phyloP scores from a whole-genome alignment of 1,140 invertebrate species.

The Parapsyche elsis region DNA sequence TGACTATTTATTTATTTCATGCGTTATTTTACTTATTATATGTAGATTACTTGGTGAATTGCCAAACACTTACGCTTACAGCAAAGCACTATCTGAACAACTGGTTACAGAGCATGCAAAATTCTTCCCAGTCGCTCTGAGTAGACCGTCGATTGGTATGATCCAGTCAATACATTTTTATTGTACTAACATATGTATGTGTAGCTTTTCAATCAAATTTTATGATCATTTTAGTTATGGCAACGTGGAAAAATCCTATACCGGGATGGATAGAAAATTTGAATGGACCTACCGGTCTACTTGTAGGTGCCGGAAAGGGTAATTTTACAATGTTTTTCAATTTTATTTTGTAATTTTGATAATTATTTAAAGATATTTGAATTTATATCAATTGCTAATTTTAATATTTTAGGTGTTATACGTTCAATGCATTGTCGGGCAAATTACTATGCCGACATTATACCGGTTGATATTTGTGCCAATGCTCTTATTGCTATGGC shows the following conservation, averaged over 20 bases:
- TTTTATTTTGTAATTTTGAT: background rate
- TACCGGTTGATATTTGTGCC: constrained; percentile 85
- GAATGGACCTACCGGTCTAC: constrained; percentile 89
- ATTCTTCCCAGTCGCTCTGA: constrained; percentile 75
- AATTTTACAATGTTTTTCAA: constrained; percentile 5
- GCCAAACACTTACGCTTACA: constrained; percentile 86
- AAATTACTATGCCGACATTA: constrained; percentile 74
- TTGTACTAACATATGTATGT: constrained; percentile 65
- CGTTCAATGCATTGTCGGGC: constrained; percentile 74
- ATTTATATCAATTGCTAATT: background rate
- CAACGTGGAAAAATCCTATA: constrained; percentile 76
- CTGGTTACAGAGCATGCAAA: constrained; percentile 71
- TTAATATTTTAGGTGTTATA: constrained; percentile 62
- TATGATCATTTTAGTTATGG: constrained; percentile 68
- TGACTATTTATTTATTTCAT: constrained; percentile 27
- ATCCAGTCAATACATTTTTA: constrained; percentile 56
- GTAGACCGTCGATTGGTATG: constrained; percentile 82
- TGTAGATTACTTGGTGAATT: constrained; percentile 76
- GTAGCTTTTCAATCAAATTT: constrained; percentile 56
- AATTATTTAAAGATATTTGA: background rate
- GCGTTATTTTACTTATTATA: too few relatives aligned
- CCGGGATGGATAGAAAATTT: constrained; percentile 94
- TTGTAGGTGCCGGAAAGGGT: constrained; percentile 84
- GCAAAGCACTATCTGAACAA: constrained; percentile 80
- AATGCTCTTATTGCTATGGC: constrained; percentile 83